A percentile compares a stretch with the other conserved stretches of the same genome.
These are phyloP conservation scores for Melinaea menophilus DNA, from an alignment of 2,888 invertebrate genomes.

Conservation along the genomic window DNA sequence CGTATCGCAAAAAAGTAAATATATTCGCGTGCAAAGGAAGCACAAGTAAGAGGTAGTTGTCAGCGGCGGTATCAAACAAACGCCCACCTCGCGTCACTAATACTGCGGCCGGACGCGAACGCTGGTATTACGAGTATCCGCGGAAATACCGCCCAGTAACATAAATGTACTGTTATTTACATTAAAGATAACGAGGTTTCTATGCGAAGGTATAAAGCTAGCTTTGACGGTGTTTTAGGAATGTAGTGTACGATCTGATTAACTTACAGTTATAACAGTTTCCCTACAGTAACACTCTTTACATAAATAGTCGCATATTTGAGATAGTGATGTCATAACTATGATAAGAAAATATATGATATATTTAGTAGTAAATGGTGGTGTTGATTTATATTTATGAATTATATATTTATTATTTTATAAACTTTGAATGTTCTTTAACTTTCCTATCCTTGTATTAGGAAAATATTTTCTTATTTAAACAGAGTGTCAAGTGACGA, in stretches of 20 bases:
- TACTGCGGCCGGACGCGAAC: slow-evolving; percentile 25
- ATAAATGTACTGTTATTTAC: slow-evolving; percentile 6
- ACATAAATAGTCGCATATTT: background rate
- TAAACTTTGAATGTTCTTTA: background rate
- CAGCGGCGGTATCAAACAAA: slow-evolving; percentile 29
- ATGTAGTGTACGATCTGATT: background rate
- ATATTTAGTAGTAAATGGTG: background rate
- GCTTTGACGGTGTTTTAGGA: background rate
- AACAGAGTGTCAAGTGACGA: background rate
- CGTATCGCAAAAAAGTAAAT: slow-evolving; percentile 5
- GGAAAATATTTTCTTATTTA: too few relatives aligned
- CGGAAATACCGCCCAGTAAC: slow-evolving; percentile 20
- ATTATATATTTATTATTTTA: too few relatives aligned
- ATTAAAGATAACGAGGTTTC: background rate
- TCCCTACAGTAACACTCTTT: background rate
- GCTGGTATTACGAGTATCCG: slow-evolving; percentile 28
- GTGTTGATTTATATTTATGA: too few relatives aligned
- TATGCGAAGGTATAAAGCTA: background rate
- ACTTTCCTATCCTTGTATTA: background rate
- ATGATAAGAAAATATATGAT: background rate
- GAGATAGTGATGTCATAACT: background rate
- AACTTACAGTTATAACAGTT: background rate
- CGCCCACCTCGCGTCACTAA: slow-evolving; percentile 29
- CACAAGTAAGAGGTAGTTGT: slow-evolving; percentile 28
- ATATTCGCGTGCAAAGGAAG: slow-evolving; percentile 24